Percentiles rank a stretch among this genome's conserved stretches.
Evolutionary conservation across 2,797 vertebrate species (phyloP).

Genomic region (Chrysolophus pictus): DNA sequence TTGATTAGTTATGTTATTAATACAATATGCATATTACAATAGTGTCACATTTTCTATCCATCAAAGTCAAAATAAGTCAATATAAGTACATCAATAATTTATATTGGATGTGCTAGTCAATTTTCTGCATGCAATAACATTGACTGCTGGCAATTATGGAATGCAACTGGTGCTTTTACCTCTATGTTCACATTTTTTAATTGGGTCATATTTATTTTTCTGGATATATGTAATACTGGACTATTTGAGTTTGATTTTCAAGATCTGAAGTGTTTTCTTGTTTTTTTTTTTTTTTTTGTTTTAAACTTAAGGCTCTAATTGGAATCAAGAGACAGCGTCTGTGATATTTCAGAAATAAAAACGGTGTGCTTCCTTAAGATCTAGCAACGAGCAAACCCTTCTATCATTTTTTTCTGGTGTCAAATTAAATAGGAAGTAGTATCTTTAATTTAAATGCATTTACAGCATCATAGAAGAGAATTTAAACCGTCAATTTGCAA

Average conservation of each 20-base stretch:
- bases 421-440: neutral
- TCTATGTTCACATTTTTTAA: conserved; percentile 13
- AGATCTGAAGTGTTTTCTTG: neutral
- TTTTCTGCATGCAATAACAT: conserved; percentile 57
- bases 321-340: neutral
- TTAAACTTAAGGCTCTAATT: neutral
- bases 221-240: neutral
- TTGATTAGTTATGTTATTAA: conserved; percentile 72
- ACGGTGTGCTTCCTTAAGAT: neutral
- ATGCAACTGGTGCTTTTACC: conserved; percentile 61
- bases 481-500: neutral
- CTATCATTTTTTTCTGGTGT: neutral
- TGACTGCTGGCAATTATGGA: conserved; percentile 33
- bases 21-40: conserved; percentile 68
- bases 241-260: neutral
- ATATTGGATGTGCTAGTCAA: conserved; percentile 52
- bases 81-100: conserved; percentile 73
- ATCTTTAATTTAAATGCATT: neutral
- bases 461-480: neutral
- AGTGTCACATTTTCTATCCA: conserved; percentile 61
- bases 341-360: conserved; percentile 1
- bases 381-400: neutral
- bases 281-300: neutral
- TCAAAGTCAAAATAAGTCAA: conserved; percentile 63
- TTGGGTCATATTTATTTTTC: conserved; percentile 6